These are phyloP conservation scores for Epinotia bilunana DNA, from an alignment of 2,888 invertebrate genomes.

Conservation along the genomic window DNA sequence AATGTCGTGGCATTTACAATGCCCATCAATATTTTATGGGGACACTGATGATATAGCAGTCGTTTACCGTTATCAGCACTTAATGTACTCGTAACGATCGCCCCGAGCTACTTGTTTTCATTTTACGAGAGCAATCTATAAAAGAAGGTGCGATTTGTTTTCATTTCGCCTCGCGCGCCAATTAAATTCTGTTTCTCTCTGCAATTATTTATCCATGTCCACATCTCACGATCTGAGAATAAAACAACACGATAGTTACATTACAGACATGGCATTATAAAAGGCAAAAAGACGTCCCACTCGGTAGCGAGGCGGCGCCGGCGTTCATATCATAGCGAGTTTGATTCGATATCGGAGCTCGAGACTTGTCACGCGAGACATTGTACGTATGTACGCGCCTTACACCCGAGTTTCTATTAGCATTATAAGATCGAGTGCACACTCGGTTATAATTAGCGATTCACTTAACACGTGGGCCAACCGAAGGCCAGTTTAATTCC, in stretches of 20 bases:
- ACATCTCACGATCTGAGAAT: constrained; percentile 64
- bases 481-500: constrained; percentile 41
- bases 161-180: constrained; percentile 36
- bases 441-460: constrained; percentile 42
- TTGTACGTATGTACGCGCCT: constrained; percentile 46
- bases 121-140: constrained; percentile 36
- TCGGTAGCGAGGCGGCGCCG: constrained; percentile 58
- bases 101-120: constrained; percentile 35
- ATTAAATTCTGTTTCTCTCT: constrained; percentile 52
- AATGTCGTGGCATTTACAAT: constrained; percentile 67
- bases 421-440: constrained; percentile 35
- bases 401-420: constrained; percentile 41
- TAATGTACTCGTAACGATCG: constrained; percentile 34
- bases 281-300: constrained; percentile 36
- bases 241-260: constrained; percentile 66
- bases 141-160: constrained; percentile 38
- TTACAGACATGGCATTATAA: constrained; percentile 41
- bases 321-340: constrained; percentile 39
- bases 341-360: constrained; percentile 23
- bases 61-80: constrained; percentile 43
- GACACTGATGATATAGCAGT: constrained; percentile 43
- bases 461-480: constrained; percentile 43
- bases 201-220: constrained; percentile 71
- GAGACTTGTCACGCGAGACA: constrained; percentile 28
- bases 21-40: constrained; percentile 42